These are phyloP conservation scores for Xiphias gladius DNA, from an alignment of 2,113 vertebrate species.

Conservation along the genomic window DNA sequence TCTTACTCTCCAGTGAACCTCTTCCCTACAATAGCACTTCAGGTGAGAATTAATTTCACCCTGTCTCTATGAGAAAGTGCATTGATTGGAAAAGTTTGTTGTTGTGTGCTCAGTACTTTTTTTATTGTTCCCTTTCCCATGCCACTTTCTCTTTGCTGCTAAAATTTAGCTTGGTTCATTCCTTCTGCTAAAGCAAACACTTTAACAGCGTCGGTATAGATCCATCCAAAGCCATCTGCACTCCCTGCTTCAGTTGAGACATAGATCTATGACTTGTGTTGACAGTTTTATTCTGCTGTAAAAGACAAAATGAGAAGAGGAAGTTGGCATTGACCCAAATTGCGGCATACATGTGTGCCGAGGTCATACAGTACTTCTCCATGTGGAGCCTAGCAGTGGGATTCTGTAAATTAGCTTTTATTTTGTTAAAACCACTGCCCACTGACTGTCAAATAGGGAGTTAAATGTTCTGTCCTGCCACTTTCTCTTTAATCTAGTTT, in stretches of 20 bases:
- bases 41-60: constrained; percentile 64
- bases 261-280: constrained; percentile 19
- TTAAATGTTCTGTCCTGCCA: constrained; percentile 46
- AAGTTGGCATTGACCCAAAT: constrained; percentile 46
- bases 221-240: constrained; percentile 1
- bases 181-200: constrained; percentile 35
- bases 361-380: constrained; percentile 42
- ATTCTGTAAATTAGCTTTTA: constrained; percentile 47
- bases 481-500: constrained; percentile 50
- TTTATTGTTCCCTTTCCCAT: constrained; percentile 49
- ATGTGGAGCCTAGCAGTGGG: constrained; percentile 8
- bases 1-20: constrained; percentile 56
- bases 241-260: neutral
- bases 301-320: constrained; percentile 38
- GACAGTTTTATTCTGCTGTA: constrained; percentile 17
- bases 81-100: constrained; percentile 74
- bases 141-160: constrained; percentile 51
- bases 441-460: constrained; percentile 38
- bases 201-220: constrained; percentile 28
- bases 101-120: constrained; percentile 56
- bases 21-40: constrained; percentile 52
- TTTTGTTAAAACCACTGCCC: constrained; percentile 42
- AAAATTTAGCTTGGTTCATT: constrained; percentile 53
- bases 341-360: constrained; percentile 7
- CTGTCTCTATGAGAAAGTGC: constrained; percentile 59